A percentile compares a stretch with the other conserved stretches of the same genome.
These are phyloP conservation scores for Acromyrmex heyeri DNA, from an alignment of 1,140 invertebrate genomes.

Conservation along the genomic window DNA sequence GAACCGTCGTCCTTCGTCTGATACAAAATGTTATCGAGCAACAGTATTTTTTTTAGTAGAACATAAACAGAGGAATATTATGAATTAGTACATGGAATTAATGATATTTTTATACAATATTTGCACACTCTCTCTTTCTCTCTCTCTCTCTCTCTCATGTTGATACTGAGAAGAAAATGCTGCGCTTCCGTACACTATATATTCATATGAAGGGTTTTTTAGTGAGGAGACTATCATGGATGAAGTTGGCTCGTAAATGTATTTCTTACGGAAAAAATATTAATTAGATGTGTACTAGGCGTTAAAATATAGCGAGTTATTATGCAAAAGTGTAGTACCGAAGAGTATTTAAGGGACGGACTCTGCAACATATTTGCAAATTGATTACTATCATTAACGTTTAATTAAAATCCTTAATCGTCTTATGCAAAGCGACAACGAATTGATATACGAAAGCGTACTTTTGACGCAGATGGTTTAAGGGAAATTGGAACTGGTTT, in stretches of 20 bases:
- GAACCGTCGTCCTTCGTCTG: neutral
- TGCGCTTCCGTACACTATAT: neutral
- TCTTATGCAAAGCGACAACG: constrained; percentile 34
- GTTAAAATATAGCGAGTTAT: constrained; percentile 37
- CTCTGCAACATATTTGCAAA: constrained; percentile 26
- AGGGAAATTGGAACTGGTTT: constrained; percentile 55
- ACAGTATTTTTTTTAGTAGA: neutral
- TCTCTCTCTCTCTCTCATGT: neutral
- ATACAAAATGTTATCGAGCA: constrained; percentile 5
- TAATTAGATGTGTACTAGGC: constrained; percentile 25
- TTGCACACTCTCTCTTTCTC: no score
- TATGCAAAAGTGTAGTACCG: constrained; percentile 31
- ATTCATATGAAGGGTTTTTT: constrained; percentile 6
- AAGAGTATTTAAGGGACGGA: constrained; percentile 7
- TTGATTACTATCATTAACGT: constrained; percentile 55
- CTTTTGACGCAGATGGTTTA: constrained; percentile 22
- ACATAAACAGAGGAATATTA: no score
- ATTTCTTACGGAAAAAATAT: constrained; percentile 21
- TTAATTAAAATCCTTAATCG: constrained; percentile 51
- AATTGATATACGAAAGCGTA: constrained; percentile 34
- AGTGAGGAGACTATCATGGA: neutral
- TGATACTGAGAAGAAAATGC: neutral
- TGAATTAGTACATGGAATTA: neutral
- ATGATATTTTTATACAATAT: neutral
- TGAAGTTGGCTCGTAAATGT: constrained; percentile 1